Evolutionary conservation across 2,888 invertebrate species (phyloP), one percentile per base, ranked within the genome.

Genomic region (Cylindroiulus punctatus): DNA sequence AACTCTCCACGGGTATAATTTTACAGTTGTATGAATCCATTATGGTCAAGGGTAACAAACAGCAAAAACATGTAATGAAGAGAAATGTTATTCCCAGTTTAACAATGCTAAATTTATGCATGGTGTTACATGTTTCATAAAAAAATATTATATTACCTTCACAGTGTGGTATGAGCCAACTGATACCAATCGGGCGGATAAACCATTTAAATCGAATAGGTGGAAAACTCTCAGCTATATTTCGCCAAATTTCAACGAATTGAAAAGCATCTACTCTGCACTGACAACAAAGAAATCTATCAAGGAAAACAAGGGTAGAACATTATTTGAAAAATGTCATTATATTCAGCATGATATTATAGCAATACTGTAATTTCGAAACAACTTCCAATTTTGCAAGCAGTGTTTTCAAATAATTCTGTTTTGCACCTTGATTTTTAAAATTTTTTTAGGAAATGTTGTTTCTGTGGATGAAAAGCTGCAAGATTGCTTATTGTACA

Each of bases 131-230:
- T n/a, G n/a, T n/a, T n/a, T n/a, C n/a, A n/a, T n/a, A n/a, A n/a
- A n/a, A n/a, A n/a, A n/a, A n/a, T n/a, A n/a, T 81, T n/a, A 2
- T 81, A 32, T 81, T 22, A n/a, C 30, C 2, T 81, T 52, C 19
- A 88, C 93, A 94, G 97, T 97, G 10, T 96, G 96, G 92, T 97
- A 94, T 90, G 98, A 98, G 90, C 97, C 97, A 0, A 97, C 97
- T 0, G 97, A 97, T 89, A 92, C 94, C 89, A 92, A 93, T 88
- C 95, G 95, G 90, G 95, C 96, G 0, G 90, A 91, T 0, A 96
- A 95, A 91, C 94, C 95, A 36, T 94, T 96, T 88, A 89, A 90
- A 57, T 92, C 91, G 17, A 89, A 90, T 17, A 89, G 91, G 83
- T 92, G 92, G 91, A 90, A 91, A 87, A 89, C 92, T 30, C 93